Conservation (phyloP, 2,888 invertebrate genomes). For the Suillia variegata region DNA sequence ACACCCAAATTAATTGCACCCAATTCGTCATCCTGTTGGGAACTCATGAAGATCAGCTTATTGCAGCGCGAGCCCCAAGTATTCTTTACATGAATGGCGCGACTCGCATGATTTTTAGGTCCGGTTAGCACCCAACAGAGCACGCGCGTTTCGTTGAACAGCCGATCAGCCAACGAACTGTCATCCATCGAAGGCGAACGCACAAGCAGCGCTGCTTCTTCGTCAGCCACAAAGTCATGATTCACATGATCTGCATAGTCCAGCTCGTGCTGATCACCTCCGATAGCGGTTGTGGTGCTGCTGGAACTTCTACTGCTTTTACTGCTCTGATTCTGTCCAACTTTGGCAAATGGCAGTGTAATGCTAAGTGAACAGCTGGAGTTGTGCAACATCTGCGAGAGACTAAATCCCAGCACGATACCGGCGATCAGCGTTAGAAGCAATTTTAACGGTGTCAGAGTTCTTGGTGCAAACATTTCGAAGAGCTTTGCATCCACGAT, state of each 20-base stretch:
- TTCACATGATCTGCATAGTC: slow-evolving; percentile 27
- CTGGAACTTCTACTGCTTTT: no score
- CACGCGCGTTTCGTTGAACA: slow-evolving; percentile 78
- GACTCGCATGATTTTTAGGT: slow-evolving; percentile 82
- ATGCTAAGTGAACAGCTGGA: slow-evolving; percentile 25
- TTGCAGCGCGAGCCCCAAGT: slow-evolving; percentile 95
- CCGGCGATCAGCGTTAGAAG: slow-evolving; percentile 43
- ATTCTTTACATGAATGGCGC: slow-evolving; percentile 87
- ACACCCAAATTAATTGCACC: slow-evolving; percentile 82
- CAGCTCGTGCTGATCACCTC: slow-evolving; percentile 6
- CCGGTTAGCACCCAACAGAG: slow-evolving; percentile 96
- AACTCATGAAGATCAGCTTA: slow-evolving; percentile 83
- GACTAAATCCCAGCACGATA: slow-evolving; percentile 42
- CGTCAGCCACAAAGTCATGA: slow-evolving; percentile 14
- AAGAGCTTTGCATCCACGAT: no score
- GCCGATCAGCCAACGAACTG: slow-evolving; percentile 67
- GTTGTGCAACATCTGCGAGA: slow-evolving; percentile 44
- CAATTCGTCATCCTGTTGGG: slow-evolving; percentile 70
- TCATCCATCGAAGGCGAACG: slow-evolving; percentile 18
- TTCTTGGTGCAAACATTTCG: slow-evolving; percentile 14
- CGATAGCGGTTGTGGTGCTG: neutral
- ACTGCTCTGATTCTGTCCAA: no score
- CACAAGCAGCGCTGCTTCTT: neutral
- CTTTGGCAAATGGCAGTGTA: slow-evolving; percentile 22
- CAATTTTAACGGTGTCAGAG: slow-evolving; percentile 29